Evolutionary conservation across 1,140 invertebrate species (phyloP), one percentile per base, ranked within the genome.

Genomic region (Drosophila ogumai): DNA sequence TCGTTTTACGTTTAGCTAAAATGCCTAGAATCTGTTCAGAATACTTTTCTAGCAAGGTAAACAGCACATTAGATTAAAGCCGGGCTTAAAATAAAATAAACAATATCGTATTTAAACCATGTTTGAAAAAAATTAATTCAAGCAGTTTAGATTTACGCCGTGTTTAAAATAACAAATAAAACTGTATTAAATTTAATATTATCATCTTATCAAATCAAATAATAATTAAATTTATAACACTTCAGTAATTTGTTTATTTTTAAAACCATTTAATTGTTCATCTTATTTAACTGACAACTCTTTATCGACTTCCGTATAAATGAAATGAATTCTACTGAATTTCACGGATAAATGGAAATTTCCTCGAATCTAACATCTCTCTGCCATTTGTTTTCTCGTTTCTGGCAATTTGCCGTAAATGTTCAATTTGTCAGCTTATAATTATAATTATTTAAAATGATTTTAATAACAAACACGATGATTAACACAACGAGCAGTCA

Each of bases 361-460:
- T 28, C 19, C 32, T 52, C 15, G 6, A 61, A 71, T 25, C 28
- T 63, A 56, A 43, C 19, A 43, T 25, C 5, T 47, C 47, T 43
- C 36, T 41, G 28, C 13, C 28, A 41, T 61, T 49, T 59, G 43
- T 32, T 66, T 25, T 40, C 54, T 71, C n/a, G 13, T 54, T 43
- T 56, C 49, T 25, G 52, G 10, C 22, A 41, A 75, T 57, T 76
- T 67, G 28, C 46, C 41, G 40, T 52, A 36, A 65, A 75, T 46
- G 32, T 36, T 44, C 47, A 44, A 25, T 72, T 80, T 71, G 61
- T 49, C 46, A 56, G 41, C 22, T 76, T 59, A 79, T 55, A 54
- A 54, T 25, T 41, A 41, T 84, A 80, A 87, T 87, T 77, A 80
- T 74, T 68, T 52, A 44, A 82, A 87, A 80, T 87, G 34, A 60